These are phyloP conservation scores for Conus betulinus DNA, from an alignment of 1,140 invertebrate species.

Conservation along the genomic window DNA sequence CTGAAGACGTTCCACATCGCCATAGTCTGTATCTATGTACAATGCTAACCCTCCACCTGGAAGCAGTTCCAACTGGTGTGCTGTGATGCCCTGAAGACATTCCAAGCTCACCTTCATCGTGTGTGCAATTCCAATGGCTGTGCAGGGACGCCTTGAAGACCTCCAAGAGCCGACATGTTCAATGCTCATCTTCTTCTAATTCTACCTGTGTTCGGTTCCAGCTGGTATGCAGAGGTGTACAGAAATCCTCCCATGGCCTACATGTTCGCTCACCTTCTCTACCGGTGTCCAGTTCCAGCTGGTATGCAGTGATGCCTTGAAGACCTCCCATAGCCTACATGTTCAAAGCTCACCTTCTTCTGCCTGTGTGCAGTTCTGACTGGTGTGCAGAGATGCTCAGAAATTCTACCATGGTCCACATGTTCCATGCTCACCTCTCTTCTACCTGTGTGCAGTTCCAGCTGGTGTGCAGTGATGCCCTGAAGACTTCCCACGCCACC, in stretches of 20 bases:
- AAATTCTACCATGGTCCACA: slow-evolving; percentile 50
- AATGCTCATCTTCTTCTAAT: no score
- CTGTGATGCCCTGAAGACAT: no score
- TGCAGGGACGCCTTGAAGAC: not conserved
- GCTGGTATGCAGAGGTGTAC: no score
- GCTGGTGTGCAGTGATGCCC: slow-evolving; percentile 54
- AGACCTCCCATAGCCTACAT: slow-evolving; percentile 49
- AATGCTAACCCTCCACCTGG: no score
- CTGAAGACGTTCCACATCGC: no score
- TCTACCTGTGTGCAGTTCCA: slow-evolving; percentile 34
- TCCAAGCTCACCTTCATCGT: not conserved
- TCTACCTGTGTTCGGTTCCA: no score
- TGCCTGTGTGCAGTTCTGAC: slow-evolving; percentile 36
- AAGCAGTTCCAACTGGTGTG: no score
- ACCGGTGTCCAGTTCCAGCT: not conserved
- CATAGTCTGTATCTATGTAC: no score
- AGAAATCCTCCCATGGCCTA: no score
- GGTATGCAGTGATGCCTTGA: not conserved
- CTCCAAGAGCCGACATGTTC: no score
- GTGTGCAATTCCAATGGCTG: not conserved
- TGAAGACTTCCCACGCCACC: slow-evolving; percentile 46
- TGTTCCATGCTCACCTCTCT: slow-evolving; percentile 16
- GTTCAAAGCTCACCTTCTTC: not conserved
- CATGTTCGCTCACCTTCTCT: no score
- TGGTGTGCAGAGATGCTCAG: slow-evolving; percentile 53